Conservation (phyloP, 1,140 invertebrate species). For the Belonocnema kinseyi region DNA sequence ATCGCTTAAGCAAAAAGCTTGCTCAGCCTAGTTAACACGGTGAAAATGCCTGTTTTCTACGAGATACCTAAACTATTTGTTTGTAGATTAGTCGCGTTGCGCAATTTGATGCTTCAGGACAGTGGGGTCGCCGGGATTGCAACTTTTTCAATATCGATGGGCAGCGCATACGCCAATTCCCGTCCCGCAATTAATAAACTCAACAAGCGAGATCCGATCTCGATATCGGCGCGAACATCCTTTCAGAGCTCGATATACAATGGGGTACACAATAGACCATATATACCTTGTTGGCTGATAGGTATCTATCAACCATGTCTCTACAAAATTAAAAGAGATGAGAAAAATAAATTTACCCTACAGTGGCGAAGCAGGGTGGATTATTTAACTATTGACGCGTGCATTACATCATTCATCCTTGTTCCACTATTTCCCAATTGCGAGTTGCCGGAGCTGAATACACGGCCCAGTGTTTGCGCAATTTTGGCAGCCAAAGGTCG, state of each 20-base stretch:
- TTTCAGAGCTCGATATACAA: constrained; percentile 52
- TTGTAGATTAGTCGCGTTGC: constrained; percentile 5
- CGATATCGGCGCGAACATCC: constrained; percentile 58
- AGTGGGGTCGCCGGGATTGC: constrained; percentile 34
- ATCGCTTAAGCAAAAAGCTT: no score
- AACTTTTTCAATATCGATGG: constrained; percentile 64
- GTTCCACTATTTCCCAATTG: no score
- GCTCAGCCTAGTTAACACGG: no score
- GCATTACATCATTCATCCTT: constrained; percentile 41
- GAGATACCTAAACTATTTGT: not conserved
- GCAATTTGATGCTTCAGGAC: not conserved
- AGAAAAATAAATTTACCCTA: constrained; percentile 68
- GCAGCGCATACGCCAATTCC: constrained; percentile 53
- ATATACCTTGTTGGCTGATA: constrained; percentile 53
- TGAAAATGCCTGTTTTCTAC: no score
- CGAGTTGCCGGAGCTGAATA: no score
- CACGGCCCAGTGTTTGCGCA: no score
- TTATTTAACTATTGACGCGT: constrained; percentile 46
- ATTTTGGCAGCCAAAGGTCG: no score
- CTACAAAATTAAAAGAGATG: constrained; percentile 70
- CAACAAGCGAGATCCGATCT: constrained; percentile 68
- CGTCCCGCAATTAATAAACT: constrained; percentile 71
- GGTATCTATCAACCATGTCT: constrained; percentile 69
- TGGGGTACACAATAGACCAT: constrained; percentile 51
- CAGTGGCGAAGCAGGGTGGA: constrained; percentile 44